phyloP scores from a whole-genome alignment of 1,140 invertebrate genomes.

The Caenorhabditis briggsae region DNA sequence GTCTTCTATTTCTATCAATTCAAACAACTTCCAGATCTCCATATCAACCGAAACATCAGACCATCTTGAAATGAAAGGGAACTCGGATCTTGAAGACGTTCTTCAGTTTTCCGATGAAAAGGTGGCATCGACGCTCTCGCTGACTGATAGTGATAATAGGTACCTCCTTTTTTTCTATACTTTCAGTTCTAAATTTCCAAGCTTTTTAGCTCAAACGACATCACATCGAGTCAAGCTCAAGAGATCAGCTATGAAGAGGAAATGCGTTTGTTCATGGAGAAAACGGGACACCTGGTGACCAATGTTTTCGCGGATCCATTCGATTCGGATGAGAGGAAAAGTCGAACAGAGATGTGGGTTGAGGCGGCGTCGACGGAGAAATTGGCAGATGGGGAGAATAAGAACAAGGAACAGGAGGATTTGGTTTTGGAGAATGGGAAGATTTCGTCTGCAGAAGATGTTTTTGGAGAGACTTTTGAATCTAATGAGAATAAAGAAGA shows the following conservation, averaged over 20 bases:
- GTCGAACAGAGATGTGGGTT: conserved; percentile 42
- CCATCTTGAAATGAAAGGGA: neutral
- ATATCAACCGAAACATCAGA: conserved; percentile 12
- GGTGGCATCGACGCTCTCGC: conserved; percentile 1
- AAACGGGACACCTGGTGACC: neutral
- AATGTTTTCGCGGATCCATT: conserved; percentile 35
- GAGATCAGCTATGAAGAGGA: conserved; percentile 46
- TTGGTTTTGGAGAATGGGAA: neutral
- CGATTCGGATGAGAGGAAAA: conserved; percentile 40
- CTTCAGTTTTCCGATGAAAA: conserved; percentile 5
- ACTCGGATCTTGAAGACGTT: neutral
- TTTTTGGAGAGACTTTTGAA: neutral
- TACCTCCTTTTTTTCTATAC: neutral
- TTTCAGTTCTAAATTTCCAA: neutral
- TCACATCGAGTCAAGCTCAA: conserved; percentile 31
- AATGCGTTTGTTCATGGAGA: conserved; percentile 7
- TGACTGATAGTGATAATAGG: conserved; percentile 39
- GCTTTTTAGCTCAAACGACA: conserved; percentile 20
- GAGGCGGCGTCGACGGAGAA: conserved; percentile 25
- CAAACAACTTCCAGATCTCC: conserved; percentile 29
- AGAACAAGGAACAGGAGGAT: neutral
- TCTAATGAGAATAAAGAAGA: neutral
- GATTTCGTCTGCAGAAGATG: no score
- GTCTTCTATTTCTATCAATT: neutral
- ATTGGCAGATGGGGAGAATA: neutral